Evolutionary conservation across 2,113 vertebrate genomes (phyloP), one percentile per base, ranked within the genome.

Genomic region (Odobenus rosmarus): DNA sequence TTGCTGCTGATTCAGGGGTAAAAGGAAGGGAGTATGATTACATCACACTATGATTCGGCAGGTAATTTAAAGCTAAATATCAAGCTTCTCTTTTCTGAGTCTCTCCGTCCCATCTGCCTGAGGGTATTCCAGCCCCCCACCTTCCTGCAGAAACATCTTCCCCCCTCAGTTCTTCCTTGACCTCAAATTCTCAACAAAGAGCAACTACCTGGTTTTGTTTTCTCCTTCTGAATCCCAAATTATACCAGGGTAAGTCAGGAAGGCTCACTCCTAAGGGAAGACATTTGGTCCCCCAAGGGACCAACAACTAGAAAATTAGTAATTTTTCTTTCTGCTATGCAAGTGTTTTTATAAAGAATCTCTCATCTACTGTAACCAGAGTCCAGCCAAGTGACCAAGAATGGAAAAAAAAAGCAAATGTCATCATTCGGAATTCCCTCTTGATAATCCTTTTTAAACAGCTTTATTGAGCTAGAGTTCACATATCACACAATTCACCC

Each of bases 221-320:
- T 79, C n/a, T 90, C 46, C 31, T 84, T 89, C 61, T 39, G 49
- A 94, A 90, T 74, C 8, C n/a, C 11, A 90, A 33, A 19, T 86
- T 82, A 80, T 62, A 3, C 36, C 28, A 28, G 59, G 69, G 42
- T 71, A 81, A 86, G 46, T 82, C 28, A 93, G 51, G 42, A 69
- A 85, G 57, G 21, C 10, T 39, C n/a, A 49, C 85, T 80, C 46
- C 15, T 13, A 79, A 88, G 69, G 76, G 90, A 97, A 96, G 81
- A 19, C 18, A 93, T 93, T 93, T 88, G 46, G n/a, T 90, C 71
- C 64, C 5, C 39, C 14, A 81, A 62, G 49, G 33, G 72, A 61
- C 21, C 51, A 87, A 67, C 55, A 88, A 81, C 61, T 33, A 77
- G 53, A 18, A 81, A 96, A 92, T 87, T 24, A 42, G 8, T 33